Percentiles rank a stretch among this genome's conserved stretches.
Conservation (phyloP, 2,797 vertebrate species). For the Microchirus variegatus region DNA sequence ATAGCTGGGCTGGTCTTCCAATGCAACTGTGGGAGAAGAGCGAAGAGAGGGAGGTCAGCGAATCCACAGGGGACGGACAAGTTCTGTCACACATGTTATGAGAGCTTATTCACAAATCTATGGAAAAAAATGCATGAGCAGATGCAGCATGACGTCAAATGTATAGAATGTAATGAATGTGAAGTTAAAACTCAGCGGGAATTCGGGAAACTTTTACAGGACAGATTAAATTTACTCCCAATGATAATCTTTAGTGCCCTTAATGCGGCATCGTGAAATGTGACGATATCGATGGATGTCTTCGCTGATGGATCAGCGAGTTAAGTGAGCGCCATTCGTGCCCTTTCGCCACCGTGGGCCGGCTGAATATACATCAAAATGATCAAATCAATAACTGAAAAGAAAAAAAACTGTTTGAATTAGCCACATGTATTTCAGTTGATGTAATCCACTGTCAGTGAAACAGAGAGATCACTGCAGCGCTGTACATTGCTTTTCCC, state of each 20-base stretch:
- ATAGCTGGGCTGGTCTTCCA: constrained; percentile 83
- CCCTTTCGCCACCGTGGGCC: background rate
- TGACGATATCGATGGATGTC: background rate
- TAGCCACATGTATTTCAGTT: background rate
- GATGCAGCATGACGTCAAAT: background rate
- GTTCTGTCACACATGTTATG: background rate
- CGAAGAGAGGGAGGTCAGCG: constrained; percentile 41
- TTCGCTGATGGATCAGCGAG: constrained; percentile 7
- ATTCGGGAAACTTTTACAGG: background rate
- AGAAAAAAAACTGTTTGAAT: background rate
- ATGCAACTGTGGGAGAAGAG: constrained; percentile 79
- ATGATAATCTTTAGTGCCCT: background rate
- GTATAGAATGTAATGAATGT: background rate
- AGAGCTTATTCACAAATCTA: background rate
- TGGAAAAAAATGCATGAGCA: constrained; percentile 5
- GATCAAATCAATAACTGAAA: background rate
- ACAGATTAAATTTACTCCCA: background rate
- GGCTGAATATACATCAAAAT: constrained; percentile 4
- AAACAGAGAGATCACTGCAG: background rate
- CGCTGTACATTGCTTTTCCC: background rate
- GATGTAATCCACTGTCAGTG: background rate
- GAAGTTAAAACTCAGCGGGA: background rate
- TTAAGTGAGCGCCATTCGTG: constrained; percentile 1
- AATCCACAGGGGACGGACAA: constrained; percentile 10
- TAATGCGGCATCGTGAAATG: background rate